Base-by-base conservation (phyloP, 2,797 vertebrate species). In the Acanthopagrus latus region DNA sequence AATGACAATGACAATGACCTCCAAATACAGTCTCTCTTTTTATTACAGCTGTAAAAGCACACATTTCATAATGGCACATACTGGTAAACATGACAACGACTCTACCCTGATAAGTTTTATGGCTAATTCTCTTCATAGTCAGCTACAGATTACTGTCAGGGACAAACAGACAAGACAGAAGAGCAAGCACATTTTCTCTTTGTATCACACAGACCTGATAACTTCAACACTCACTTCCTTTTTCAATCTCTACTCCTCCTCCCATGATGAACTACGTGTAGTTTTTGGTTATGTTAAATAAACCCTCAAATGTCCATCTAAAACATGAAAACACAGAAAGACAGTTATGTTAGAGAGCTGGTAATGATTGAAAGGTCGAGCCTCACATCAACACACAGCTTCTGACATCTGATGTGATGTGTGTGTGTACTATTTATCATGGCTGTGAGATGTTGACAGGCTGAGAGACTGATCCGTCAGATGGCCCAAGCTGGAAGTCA, bases 111-210 rank as follows among this genome's bases (percentile, higher is more conserved):
- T 1, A 7, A 29, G 20, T 23, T 29, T 29, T 12, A 47, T n/a
- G 63, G 59, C 20, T 10, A 41, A 29, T 3, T 29, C 29, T 29
- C 29, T 6, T 29, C 1, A 4, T 48, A 66, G 56, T 54, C 41
- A 4, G 23, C n/a, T 16, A 54, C 63, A 41, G 47, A 13, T 69
- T 10, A 3, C 5, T 4, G 4, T 29, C 3, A 20, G 29, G 2
- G 33, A 59, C 12, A 13, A 18, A 62, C 20, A 29, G 46, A 51
- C 29, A 8, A 51, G 12, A 58, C 27, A 71, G 14, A 47, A 72
- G 56, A 58, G 67, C 58, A 75, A 59, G 71, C 74, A 75, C 74
- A 64, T 41, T 51, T 54, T 78, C 21, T 63, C 69, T 59, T 73
- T n/a, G 11, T 43, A 21, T 18, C 41, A 43, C 27, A 62, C 33